Evolutionary conservation across 2,113 vertebrate genomes (phyloP), one percentile per base, ranked within the genome.

Genomic region (Malurus melanocephalus): DNA sequence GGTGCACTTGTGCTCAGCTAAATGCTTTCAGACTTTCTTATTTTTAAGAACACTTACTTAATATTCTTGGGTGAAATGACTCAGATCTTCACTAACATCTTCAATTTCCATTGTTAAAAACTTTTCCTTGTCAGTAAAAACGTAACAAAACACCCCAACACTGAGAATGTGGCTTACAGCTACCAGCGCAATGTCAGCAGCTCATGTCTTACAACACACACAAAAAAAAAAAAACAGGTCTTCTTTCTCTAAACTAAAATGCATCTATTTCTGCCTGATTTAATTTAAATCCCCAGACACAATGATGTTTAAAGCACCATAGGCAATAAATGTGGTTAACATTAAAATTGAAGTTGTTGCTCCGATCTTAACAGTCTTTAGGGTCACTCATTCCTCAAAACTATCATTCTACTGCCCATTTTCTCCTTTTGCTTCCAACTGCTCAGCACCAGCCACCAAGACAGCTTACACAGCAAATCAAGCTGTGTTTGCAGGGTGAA

Each of bases 211-310:
- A 57, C 2, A 68, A 67, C 4, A 80, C 0, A 33, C 0, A 3
- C 0, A 0, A 56, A 0, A 56, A 0, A 66, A 48, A 19, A 0
- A 1, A n/a, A n/a, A n/a, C 10, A 79, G 26, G 18, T 74, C 14
- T 43, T 56, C 14, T 48, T 90, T 71, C 45, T 52, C 68, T 65
- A 74, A 56, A 80, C 4, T 24, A 42, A 66, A 90, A 48, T 10
- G 1, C 15, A 67, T 32, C 13, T 19, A 53, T 49, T 77, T 66
- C 48, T 38, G 40, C 23, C 24, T 27, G 6, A 69, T 59, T 84
- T 87, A 30, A 40, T 33, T 53, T 53, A 76, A 79, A 73, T 40
- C 35, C 57, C 24, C 22, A 77, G 35, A 48, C 11, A 80, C 38
- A 19, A 17, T 7, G 16, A 87, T 19, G 26, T 28, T 80, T 69